A percentile compares a stretch with the other conserved stretches of the same genome.
Evolutionary conservation across 2,888 invertebrate genomes (phyloP).

Genomic region (Andrena fulva): DNA sequence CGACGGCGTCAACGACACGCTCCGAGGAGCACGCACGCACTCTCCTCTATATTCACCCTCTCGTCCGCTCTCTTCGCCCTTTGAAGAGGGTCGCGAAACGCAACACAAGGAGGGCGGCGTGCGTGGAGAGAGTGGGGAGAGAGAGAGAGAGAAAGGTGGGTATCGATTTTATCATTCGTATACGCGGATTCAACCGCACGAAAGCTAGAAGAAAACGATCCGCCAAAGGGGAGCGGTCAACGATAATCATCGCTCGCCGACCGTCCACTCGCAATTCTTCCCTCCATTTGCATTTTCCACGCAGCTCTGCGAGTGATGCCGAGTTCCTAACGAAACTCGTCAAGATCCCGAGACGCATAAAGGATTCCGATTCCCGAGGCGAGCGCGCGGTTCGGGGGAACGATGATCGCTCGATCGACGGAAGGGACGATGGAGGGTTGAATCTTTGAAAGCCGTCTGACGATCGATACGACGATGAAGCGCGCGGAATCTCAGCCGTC

Average conservation of each 20-base stretch:
- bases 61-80: constrained; percentile 55
- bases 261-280: not conserved
- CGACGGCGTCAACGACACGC: constrained; percentile 48
- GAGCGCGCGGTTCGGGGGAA: not conserved
- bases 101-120: constrained; percentile 53
- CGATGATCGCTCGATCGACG: constrained; percentile 7
- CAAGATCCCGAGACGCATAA: not conserved
- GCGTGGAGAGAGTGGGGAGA: not conserved
- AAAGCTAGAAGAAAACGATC: constrained; percentile 27
- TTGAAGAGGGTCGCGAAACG: constrained; percentile 69
- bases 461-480: constrained; percentile 13
- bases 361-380: not conserved
- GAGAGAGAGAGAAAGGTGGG: constrained; percentile 26
- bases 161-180: constrained; percentile 73
- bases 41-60: constrained; percentile 60
- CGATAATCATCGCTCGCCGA: constrained; percentile 26
- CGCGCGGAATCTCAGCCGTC: constrained; percentile 55
- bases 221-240: constrained; percentile 9
- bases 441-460: not conserved
- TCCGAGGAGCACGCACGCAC: constrained; percentile 42
- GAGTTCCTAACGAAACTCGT: not conserved
- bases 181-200: constrained; percentile 65
- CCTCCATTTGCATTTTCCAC: not conserved
- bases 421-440: not conserved
- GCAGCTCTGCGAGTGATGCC: not conserved